Evolutionary conservation across 1,140 invertebrate genomes (phyloP).

Genomic region (Neuroterus valhalla): DNA sequence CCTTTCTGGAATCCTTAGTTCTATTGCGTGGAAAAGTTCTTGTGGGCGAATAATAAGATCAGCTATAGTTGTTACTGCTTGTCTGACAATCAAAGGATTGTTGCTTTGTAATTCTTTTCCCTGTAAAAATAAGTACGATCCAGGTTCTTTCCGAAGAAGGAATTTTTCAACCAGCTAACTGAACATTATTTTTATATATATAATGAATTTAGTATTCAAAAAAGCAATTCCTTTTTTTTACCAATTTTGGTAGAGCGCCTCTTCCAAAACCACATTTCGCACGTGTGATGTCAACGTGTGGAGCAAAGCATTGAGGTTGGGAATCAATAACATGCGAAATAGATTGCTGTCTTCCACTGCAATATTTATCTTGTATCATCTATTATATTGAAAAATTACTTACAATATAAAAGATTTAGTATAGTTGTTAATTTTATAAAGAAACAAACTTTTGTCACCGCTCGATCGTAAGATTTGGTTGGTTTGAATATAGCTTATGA

Average conservation of each 20-base stretch:
- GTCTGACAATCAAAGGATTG: conserved; percentile 39
- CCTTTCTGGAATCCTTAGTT: conserved; percentile 49
- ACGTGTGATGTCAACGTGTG: conserved; percentile 47
- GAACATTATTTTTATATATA: conserved; percentile 22
- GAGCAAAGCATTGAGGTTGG: conserved; percentile 50
- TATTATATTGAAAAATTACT: too few species aligned
- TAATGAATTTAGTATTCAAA: background rate
- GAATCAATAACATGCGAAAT: conserved; percentile 33
- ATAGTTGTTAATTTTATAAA: too few species aligned
- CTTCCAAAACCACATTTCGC: conserved; percentile 48
- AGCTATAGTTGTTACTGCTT: conserved; percentile 46
- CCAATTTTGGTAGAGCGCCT: conserved; percentile 54
- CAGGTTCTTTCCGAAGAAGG: background rate
- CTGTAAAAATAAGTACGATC: conserved; percentile 30
- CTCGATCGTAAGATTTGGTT: too few species aligned
- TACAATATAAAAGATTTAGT: too few species aligned
- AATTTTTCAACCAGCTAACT: background rate
- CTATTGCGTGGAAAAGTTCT: conserved; percentile 45
- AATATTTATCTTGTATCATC: too few species aligned
- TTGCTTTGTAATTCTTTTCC: conserved; percentile 44
- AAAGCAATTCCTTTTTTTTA: conserved; percentile 40
- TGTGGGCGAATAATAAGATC: conserved; percentile 51
- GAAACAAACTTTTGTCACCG: too few species aligned
- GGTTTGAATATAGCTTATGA: too few species aligned
- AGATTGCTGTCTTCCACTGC: too few species aligned